A percentile compares a stretch with the other conserved stretches of the same genome.
phyloP scores from a whole-genome alignment of 2,797 vertebrate species.

The Synaphobranchus kaupii region DNA sequence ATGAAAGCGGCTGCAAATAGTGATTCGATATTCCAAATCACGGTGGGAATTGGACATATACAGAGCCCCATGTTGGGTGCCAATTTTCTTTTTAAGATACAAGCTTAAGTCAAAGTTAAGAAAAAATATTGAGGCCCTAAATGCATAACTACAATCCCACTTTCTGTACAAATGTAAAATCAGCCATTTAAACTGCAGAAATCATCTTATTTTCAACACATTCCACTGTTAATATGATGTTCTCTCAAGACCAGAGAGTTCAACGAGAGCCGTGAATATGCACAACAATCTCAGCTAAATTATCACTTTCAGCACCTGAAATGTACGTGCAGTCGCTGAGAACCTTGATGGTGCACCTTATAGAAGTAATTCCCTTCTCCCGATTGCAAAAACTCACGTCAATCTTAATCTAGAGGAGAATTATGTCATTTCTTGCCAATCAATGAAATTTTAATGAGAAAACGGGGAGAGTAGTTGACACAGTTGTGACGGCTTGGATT shows the following conservation, averaged over 20 bases:
- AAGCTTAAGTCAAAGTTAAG: no score
- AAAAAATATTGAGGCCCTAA: no score
- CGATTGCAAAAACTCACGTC: conserved; percentile 47
- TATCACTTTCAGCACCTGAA: not conserved
- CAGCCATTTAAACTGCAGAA: no score
- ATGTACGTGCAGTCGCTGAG: not conserved
- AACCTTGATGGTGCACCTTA: conserved; percentile 40
- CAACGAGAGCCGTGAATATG: not conserved
- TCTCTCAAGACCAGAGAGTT: not conserved
- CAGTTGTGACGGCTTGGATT: conserved; percentile 51
- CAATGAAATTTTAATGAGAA: conserved; percentile 53
- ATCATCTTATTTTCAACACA: no score
- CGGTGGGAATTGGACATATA: no score
- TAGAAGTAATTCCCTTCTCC: conserved; percentile 50
- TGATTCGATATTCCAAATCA: no score
- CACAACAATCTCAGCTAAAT: not conserved
- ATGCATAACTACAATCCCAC: no score
- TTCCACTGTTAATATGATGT: not conserved
- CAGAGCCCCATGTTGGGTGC: no score
- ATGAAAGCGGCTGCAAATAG: no score
- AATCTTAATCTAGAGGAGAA: conserved; percentile 58
- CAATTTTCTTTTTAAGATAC: no score
- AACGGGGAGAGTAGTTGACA: conserved; percentile 51
- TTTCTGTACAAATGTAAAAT: no score
- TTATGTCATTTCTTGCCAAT: conserved; percentile 45